Evolutionary conservation across 2,888 invertebrate species (phyloP), one percentile per base, ranked within the genome.

Genomic region (Colletes collaris): DNA sequence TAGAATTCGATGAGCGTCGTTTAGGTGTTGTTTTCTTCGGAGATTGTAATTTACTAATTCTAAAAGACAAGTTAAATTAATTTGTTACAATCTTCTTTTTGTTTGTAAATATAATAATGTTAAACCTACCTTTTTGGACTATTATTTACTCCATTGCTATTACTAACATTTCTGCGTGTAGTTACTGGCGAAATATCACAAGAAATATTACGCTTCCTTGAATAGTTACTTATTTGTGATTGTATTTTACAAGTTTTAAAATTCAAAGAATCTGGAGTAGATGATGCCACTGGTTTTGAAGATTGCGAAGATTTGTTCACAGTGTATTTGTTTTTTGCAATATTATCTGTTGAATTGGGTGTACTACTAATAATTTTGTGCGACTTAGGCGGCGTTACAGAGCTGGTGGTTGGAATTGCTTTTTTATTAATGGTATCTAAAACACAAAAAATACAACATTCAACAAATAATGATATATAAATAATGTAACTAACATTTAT

Each of bases 231-330:
- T 7, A 55, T 6, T 27, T 71, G 66, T 5, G 60, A 27, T 10
- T 78, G 76, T 10, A 35, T 3, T 5, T 52, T 65, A 8, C 37
- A 79, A 0, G 56, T 27, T 27, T 78, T 81, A 8, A 16, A 56
- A 37, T 72, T 85, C 4, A 77, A 75, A 6, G 64, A 58, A 66
- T 91, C 90, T 35, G 92, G 92, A 3, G 92, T 92, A 5, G 92
- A 92, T 0, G 92, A 89, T 8, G 92, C 92, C 4, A 90, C 84
- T 3, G 92, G 92, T 63, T 89, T 90, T 19, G 76, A 60, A 7
- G 87, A 84, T 76, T 88, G 88, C 2, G 85, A 79, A 0, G 86
- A 81, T 75, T 87, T 90, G 62, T 83, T 87, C 4, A 67, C 13
- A 4, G 35, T 27, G 4, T 58, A 40, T 40, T 40, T 40, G 40